Evolutionary conservation across 2,113 vertebrate genomes (phyloP).

Genomic region (Perccottus glenii): DNA sequence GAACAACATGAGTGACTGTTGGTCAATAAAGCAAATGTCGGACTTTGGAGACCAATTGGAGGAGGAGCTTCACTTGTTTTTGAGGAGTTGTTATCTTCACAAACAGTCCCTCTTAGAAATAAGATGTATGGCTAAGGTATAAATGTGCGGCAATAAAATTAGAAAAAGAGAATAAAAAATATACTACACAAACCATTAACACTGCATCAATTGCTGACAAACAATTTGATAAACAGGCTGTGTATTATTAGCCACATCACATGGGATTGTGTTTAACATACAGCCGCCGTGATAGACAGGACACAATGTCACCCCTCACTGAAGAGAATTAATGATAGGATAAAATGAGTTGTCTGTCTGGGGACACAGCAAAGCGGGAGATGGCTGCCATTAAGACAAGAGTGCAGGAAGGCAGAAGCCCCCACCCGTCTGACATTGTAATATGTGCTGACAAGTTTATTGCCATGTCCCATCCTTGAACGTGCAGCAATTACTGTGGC

Average conservation of each 20-base stretch:
- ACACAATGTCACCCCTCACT: slow-evolving; percentile 52
- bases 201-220: too few relatives aligned
- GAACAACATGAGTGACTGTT: too few relatives aligned
- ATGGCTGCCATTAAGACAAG: slow-evolving; percentile 63
- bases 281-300: slow-evolving; percentile 49
- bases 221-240: neutral
- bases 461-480: slow-evolving; percentile 69
- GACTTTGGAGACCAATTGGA: too few relatives aligned
- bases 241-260: slow-evolving; percentile 27
- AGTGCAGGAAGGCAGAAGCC: slow-evolving; percentile 45
- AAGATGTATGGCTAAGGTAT: too few relatives aligned
- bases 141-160: too few relatives aligned
- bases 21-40: too few relatives aligned
- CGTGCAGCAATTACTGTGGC: slow-evolving; percentile 54
- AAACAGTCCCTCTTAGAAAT: too few relatives aligned
- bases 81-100: too few relatives aligned
- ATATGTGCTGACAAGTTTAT: slow-evolving; percentile 73
- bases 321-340: slow-evolving; percentile 49
- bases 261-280: slow-evolving; percentile 44
- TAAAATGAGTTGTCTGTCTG: slow-evolving; percentile 58
- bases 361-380: slow-evolving; percentile 41
- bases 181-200: too few relatives aligned
- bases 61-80: too few relatives aligned
- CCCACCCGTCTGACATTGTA: slow-evolving; percentile 59
- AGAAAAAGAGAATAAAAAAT: too few relatives aligned